These are phyloP conservation scores for Helobdella robusta DNA, from an alignment of 2,888 invertebrate species.

Conservation along the genomic window DNA sequence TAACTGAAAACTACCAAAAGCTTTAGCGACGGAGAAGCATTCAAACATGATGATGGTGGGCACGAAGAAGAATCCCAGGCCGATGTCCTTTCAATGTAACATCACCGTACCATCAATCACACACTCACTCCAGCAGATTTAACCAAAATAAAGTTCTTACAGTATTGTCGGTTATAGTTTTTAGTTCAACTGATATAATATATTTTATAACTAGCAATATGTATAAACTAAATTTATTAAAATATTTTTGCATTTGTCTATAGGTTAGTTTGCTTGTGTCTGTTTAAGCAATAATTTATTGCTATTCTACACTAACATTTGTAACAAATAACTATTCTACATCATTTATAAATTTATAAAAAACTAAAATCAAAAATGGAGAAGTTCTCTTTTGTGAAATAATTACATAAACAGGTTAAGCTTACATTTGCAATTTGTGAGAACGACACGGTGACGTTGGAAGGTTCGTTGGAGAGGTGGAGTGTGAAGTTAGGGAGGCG, in stretches of 20 bases:
- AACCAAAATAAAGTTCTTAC: too few species aligned
- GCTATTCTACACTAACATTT: too few species aligned
- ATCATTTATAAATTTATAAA: background rate
- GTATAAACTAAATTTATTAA: too few species aligned
- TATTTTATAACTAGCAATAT: too few species aligned
- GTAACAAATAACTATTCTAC: background rate
- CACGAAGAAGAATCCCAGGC: conserved; percentile 27
- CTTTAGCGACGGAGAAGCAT: conserved; percentile 20
- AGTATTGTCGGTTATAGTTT: too few species aligned
- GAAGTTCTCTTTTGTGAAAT: background rate
- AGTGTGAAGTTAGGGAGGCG: conserved; percentile 20
- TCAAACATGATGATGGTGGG: conserved; percentile 25
- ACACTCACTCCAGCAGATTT: too few species aligned
- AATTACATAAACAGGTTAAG: background rate
- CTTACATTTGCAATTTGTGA: conserved; percentile 22
- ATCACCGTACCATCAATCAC: too few species aligned
- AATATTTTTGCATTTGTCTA: too few species aligned
- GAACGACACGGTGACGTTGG: background rate
- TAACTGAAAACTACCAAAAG: conserved; percentile 2
- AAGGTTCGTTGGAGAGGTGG: background rate
- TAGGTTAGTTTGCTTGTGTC: too few species aligned
- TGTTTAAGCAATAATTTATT: too few species aligned
- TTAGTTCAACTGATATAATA: too few species aligned
- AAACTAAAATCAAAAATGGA: background rate
- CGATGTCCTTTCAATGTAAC: conserved; percentile 22